Conservation (phyloP, 2,888 invertebrate species). For the Caenorhabditis sinica region DNA sequence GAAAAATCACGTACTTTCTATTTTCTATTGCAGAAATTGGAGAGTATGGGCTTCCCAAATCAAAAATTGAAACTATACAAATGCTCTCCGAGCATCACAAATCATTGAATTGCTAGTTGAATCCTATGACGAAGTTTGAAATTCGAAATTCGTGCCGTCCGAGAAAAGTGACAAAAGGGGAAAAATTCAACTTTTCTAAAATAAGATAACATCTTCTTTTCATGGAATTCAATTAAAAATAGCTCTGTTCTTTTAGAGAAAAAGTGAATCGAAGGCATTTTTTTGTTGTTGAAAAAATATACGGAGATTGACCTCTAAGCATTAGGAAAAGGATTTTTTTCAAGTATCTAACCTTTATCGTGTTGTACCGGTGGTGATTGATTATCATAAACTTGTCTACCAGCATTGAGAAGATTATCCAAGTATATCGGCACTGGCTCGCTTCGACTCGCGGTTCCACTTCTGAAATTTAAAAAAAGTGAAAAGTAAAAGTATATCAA, state of each 20-base stretch:
- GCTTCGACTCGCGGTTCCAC: constrained; percentile 64
- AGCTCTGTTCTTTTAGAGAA: neutral
- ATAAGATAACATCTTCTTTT: neutral
- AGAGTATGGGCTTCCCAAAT: neutral
- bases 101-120: constrained; percentile 31
- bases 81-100: constrained; percentile 23
- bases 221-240: neutral
- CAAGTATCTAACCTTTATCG: constrained; percentile 51
- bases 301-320: neutral
- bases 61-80: constrained; percentile 11
- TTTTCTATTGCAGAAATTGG: constrained; percentile 5
- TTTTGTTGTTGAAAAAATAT: neutral
- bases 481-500: neutral
- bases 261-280: neutral
- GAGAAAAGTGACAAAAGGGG: constrained; percentile 3
- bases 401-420: constrained; percentile 79
- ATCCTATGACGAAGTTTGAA: constrained; percentile 9
- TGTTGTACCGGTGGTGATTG: constrained; percentile 82
- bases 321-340: neutral
- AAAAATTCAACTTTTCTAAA: neutral
- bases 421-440: constrained; percentile 82
- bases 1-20: constrained; percentile 8
- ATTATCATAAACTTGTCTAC: constrained; percentile 81
- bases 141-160: neutral
- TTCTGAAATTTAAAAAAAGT: constrained; percentile 7